Evolutionary conservation across 1,140 invertebrate genomes (phyloP), one percentile per base, ranked within the genome.

Genomic region (Dinothrombium tinctorium): DNA sequence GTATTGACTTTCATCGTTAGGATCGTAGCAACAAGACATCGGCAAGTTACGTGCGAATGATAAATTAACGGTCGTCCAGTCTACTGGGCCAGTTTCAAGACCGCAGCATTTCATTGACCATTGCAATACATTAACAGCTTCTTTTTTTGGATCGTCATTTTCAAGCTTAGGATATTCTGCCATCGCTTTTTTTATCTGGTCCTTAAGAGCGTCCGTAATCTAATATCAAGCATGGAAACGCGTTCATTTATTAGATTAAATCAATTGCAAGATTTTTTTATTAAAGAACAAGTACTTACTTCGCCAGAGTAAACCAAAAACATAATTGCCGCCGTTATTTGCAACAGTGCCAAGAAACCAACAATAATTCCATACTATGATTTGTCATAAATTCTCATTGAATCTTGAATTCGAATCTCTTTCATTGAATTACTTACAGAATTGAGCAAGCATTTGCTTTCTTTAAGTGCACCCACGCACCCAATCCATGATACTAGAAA

Each of bases 401-500:
- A n/a, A n/a, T n/a, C 14, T 29, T 9, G 14, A 9, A 29, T n/a
- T n/a, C n/a, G n/a, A 5, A 21, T n/a, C n/a, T n/a, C n/a, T n/a
- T n/a, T n/a, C n/a, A n/a, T n/a, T n/a, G 6, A 2, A 24, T 15
- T 35, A 58, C 61, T 64, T 54, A 67, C 65, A 37, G 54, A 55
- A 11, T 53, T 54, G 4, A 68, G 50, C 48, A 65, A 56, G 41
- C 62, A 65, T 50, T 62, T 61, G 47, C 51, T 64, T 39, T 59
- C 61, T 38, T 57, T 56, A 5, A 63, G 43, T 8, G 62, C 58
- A 4, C 60, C 63, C 12, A 61, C 63, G 44, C 65, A 67, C 6
- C 64, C 65, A 36, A 64, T 61, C 50, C 66, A 59, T 24, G 61
- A 59, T 8, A 64, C 58, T 11, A 54, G 50, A 9, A 67, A 49